These are phyloP conservation scores for Beris morrisii DNA, from an alignment of 2,888 invertebrate species.

Conservation along the genomic window DNA sequence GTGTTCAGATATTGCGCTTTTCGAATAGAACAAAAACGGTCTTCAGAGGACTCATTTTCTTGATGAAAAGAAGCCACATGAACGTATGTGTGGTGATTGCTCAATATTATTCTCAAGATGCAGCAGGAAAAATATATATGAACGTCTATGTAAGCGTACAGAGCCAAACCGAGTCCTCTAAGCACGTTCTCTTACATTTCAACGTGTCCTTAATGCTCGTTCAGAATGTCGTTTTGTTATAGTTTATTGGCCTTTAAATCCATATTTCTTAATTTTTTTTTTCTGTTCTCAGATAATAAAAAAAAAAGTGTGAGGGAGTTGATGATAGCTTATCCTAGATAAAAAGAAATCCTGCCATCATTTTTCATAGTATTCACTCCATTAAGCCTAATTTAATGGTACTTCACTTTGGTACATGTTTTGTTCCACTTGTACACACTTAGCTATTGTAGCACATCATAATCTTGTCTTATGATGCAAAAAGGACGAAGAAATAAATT, in stretches of 20 bases:
- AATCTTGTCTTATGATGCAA: too few relatives aligned
- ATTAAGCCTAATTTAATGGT: conserved; percentile 2
- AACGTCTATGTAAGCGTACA: conserved; percentile 9
- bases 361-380: conserved; percentile 9
- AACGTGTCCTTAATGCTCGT: too few relatives aligned
- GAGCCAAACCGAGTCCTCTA: not conserved
- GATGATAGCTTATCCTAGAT: too few relatives aligned
- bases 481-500: too few relatives aligned
- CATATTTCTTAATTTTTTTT: too few relatives aligned
- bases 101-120: conserved; percentile 34
- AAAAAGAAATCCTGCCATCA: not conserved
- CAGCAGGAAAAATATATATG: conserved; percentile 17
- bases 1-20: conserved; percentile 25
- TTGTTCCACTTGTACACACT: not conserved
- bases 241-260: too few relatives aligned
- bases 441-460: too few relatives aligned
- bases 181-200: conserved; percentile 12
- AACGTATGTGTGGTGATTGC: conserved; percentile 37
- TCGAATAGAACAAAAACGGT: not conserved
- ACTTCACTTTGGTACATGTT: not conserved
- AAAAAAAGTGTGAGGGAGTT: too few relatives aligned
- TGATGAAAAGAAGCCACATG: conserved; percentile 26
- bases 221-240: too few relatives aligned
- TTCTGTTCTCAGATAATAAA: too few relatives aligned
- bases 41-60: conserved; percentile 8